These are phyloP conservation scores for Chascanopsetta lugubris DNA, from an alignment of 2,113 vertebrate species.

Conservation along the genomic window DNA sequence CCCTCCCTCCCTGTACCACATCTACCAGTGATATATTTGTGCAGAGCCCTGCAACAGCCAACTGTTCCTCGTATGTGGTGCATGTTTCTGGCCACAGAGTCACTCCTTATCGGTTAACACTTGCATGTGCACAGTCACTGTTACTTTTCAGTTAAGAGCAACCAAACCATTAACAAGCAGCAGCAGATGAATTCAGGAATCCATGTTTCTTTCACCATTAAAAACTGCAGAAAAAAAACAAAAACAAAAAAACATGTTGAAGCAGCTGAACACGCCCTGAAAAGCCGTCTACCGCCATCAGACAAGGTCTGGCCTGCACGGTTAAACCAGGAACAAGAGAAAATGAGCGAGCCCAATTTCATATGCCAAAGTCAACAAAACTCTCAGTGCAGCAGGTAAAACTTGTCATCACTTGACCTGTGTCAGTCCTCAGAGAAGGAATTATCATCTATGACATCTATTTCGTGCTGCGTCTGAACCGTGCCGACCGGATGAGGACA, in stretches of 20 bases:
- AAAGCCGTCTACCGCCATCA: neutral
- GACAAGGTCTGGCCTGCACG: neutral
- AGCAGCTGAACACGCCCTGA: neutral
- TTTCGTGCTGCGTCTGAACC: neutral
- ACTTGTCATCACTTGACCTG: constrained; percentile 5
- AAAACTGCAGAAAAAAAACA: neutral
- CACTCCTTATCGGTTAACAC: neutral
- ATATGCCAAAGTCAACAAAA: constrained; percentile 2
- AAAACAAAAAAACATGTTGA: neutral
- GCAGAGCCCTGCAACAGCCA: neutral
- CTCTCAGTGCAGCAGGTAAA: constrained; percentile 3
- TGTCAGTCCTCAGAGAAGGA: neutral
- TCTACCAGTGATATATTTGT: neutral
- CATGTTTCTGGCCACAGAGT: neutral
- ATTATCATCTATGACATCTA: neutral
- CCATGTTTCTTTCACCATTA: no score
- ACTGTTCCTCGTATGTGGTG: neutral
- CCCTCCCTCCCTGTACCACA: neutral
- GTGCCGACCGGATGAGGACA: constrained; percentile 3
- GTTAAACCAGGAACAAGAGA: neutral
- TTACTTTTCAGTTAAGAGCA: neutral
- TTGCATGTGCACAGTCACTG: neutral
- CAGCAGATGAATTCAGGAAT: neutral
- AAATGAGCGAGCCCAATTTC: neutral
- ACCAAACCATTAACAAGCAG: neutral